Base-by-base conservation (phyloP, 2,797 vertebrate genomes). In the Crenuchus spilurus region DNA sequence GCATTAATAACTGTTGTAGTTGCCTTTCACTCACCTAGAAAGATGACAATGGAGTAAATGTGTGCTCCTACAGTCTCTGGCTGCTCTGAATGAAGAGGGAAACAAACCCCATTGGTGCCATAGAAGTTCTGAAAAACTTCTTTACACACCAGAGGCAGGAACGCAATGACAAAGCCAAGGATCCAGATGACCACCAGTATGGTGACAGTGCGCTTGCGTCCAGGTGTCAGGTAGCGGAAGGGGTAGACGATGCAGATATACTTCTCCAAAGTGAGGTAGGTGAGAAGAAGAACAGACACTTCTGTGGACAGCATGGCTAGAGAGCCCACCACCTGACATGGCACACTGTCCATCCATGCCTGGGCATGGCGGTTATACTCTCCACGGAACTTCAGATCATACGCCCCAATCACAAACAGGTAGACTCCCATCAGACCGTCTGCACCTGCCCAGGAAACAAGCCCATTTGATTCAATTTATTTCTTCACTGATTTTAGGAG, bases 221-320 rank as follows among this genome's bases (percentile, higher is more conserved):
- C 91, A 0, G 96, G 97, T 16, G 95, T 97, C 82, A 97, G 82
- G 88, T 94, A 97, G 79, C 91, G 93, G 87, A 99, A 98, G 11
- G 97, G 97, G 87, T 98, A 99, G 65, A 99, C 96, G 58, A 98
- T 97, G 89, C 95, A 97, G 90, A 99, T 95, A 87, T 96, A 99
- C 83, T 99, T 99, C 91, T 99, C 97, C 92, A 99, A 77, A 52
- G 97, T 98, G 83, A 99, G 92, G 78, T 98, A 98, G 14, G 97
- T 98, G 81, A 99, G 91, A 55, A 99, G 94, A 72, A 99, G 91
- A 66, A 99, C 97, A 0, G 97, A 98, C 5, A 99, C 97, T 88
- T 99, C 97, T 0, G 97, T 99, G 87, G 97, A 99, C 58, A 99
- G 88, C 93, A 99, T 95, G 84, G 97, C 97, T 87, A 99, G 79